Conservation (phyloP, 2,888 invertebrate species). For the Troides helena region DNA sequence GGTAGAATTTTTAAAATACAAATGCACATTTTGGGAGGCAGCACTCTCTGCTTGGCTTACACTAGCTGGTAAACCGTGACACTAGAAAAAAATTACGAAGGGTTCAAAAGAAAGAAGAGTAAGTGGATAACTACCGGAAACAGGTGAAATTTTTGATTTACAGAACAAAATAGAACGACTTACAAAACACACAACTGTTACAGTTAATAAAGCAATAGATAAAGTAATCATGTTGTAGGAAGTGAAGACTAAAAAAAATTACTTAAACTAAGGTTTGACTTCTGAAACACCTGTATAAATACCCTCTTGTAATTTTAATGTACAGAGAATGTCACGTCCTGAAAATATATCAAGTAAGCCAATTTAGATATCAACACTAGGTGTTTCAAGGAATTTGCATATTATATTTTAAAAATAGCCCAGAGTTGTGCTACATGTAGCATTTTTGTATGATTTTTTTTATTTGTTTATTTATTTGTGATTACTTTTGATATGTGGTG, state of each 20-base stretch:
- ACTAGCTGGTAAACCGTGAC: constrained; percentile 25
- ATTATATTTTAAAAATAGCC: not conserved
- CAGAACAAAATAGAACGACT: constrained; percentile 14
- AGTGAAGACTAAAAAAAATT: not conserved
- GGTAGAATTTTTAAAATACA: constrained; percentile 34
- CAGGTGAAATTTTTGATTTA: not conserved
- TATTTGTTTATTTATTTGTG: not conserved
- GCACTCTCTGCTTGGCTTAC: constrained; percentile 24
- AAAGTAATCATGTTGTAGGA: constrained; percentile 11
- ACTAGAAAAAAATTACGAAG: constrained; percentile 3
- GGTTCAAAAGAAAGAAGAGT: not conserved
- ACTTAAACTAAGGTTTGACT: constrained; percentile 3
- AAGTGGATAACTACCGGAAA: not conserved
- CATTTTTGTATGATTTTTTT: not conserved
- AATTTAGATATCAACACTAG: constrained; percentile 13
- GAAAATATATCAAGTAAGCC: constrained; percentile 20
- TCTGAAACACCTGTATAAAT: constrained; percentile 28
- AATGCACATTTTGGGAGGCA: constrained; percentile 30
- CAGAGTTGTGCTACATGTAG: not conserved
- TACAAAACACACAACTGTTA: constrained; percentile 26
- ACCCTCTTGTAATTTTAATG: constrained; percentile 9
- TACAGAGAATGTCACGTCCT: constrained; percentile 18
- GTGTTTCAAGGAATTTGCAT: not conserved
- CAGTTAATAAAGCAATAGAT: constrained; percentile 1
- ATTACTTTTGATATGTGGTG: no score